Base-by-base conservation (phyloP, 2,113 vertebrate genomes). In the Alethe diademata region DNA sequence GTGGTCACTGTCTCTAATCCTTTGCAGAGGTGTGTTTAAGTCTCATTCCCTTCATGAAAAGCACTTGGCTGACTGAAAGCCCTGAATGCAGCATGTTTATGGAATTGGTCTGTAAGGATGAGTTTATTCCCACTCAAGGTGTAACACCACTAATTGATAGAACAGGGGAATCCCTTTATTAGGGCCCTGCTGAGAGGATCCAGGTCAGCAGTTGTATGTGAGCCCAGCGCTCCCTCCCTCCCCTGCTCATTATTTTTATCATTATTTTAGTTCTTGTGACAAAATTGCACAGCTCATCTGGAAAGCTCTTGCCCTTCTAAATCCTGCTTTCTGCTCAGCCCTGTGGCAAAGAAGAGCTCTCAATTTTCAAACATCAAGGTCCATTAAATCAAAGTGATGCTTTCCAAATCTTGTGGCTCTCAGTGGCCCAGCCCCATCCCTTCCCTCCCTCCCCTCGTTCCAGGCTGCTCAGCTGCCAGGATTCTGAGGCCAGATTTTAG, bases 221-320 rank as follows among this genome's bases (percentile, higher is more conserved):
- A 2, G 16, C 67, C 71, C 56, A 45, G 4, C 0, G 0, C 56
- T 88, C 38, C 51, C n/a, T n/a, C 94, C 69, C 69, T 74, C 72
- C 67, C 19, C 74, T 66, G 57, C 74, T 78, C 13, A 12, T 84
- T 92, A 71, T 93, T 94, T 95, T 91, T 84, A 65, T 81, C 35
- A 25, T 72, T 94, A 65, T 85, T 97, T 93, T 67, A 43, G 80
- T 72, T 88, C 70, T 87, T 71, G 22, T 0, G 86, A 89, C 53
- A 84, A 53, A 81, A 89, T 57, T 87, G 65, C 38, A 33, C 28
- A 28, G 78, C 86, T 90, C 54, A 51, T 57, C 54, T 75, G 76
- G 69, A 81, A 95, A 91, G 61, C 89, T 89, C 73, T 72, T 56
- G 48, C 45, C 18, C 40, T 31, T 67, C 53, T 25, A 64, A 86